Base-by-base conservation (phyloP, 1,140 invertebrate species). In the Drosophila watanabei region DNA sequence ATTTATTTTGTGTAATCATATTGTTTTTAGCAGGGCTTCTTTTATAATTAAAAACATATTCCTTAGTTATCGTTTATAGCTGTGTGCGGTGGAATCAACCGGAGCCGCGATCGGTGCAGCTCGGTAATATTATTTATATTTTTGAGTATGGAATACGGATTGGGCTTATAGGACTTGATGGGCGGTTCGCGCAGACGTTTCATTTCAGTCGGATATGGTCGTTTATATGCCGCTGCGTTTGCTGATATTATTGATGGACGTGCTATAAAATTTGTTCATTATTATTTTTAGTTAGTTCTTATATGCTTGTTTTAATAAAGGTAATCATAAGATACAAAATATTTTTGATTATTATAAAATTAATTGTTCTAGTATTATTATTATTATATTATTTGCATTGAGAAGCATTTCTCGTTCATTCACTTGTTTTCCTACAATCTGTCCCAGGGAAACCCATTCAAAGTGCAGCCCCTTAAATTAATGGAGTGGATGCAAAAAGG, bases 161-260 rank as follows among this genome's bases (percentile, higher is more conserved):
- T 90, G 49, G 82, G 86, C 85, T 90, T 90, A 86, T 82, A 90
- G 52, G 86, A 90, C 75, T 90, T 90, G 82, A 90, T 90, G 49
- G 86, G 75, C 58, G 86, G 69, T 82, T 90, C 86, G 79, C 86
- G 86, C 87, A 90, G 90, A 75, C 86, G 86, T 91, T 90, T 90
- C 79, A 90, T 91, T 64, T 90, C 86, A 80, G 86, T 90, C 79
- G 75, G 87, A 90, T 90, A 90, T 70, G 86, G 86, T 60, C 86
- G 87, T 90, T 90, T 90, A 90, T 91, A 90, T 71, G 87, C 79
- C 73, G 85, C 86, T 77, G n/a, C n/a, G n/a, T n/a, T n/a, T n/a
- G 86, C 80, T 75, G 86, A 82, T 82, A 90, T 91, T 90, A 90
- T 90, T 91, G 86, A 82, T 86, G 86, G 86, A 63, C 86, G 86